phyloP scores from a whole-genome alignment of 2,797 vertebrate species.

The Podarcis siculus region DNA sequence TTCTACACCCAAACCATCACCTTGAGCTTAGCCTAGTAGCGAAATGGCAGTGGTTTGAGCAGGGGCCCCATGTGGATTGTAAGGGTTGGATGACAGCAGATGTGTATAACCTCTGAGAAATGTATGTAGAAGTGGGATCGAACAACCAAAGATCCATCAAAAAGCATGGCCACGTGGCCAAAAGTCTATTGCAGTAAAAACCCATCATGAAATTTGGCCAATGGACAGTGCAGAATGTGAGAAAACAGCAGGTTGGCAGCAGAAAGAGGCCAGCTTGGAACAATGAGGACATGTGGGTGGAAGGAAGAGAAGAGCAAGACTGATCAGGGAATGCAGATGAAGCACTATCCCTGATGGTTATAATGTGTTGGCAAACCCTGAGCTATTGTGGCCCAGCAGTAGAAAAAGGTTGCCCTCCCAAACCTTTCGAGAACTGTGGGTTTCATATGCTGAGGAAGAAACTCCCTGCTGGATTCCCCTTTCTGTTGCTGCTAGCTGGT shows the following conservation, averaged over 20 bases:
- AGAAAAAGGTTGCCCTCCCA: not conserved
- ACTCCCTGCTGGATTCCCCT: not conserved
- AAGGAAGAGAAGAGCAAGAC: not conserved
- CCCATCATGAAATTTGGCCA: not conserved
- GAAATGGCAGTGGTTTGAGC: not conserved
- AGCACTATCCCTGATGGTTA: not conserved
- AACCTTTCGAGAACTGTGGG: not conserved
- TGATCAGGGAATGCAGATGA: not conserved
- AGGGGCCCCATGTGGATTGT: not conserved
- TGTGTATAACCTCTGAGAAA: not conserved
- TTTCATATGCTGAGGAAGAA: not conserved
- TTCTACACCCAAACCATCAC: too few species aligned
- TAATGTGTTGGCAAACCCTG: not conserved
- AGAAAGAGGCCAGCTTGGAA: not conserved
- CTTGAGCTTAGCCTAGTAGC: too few species aligned
- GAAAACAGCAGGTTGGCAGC: not conserved
- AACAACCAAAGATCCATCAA: not conserved
- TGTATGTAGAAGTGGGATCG: not conserved
- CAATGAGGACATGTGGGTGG: not conserved
- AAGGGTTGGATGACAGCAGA: not conserved
- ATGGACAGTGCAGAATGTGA: not conserved
- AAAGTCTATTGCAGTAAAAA: not conserved
- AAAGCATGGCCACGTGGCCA: too few species aligned
- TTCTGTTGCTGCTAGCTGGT: conserved; percentile 18
- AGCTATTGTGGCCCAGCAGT: not conserved